Conservation (phyloP, 2,113 vertebrate genomes). For the Podiceps cristatus region DNA sequence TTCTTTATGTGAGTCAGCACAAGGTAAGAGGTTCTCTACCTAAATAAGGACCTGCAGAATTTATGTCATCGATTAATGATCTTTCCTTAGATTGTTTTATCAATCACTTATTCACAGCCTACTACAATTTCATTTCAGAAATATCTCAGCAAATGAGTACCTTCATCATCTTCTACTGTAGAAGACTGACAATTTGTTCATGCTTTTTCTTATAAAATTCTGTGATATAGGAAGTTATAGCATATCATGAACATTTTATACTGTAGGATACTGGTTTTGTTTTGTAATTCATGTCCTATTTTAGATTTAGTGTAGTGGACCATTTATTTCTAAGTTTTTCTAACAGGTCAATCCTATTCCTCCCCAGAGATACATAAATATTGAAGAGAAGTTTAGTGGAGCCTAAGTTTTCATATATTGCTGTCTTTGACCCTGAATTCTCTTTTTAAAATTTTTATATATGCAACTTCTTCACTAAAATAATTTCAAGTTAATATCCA, state of each 20-base stretch:
- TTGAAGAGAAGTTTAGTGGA: neutral
- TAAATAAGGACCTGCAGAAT: neutral
- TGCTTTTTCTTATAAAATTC: neutral
- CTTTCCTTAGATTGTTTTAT: neutral
- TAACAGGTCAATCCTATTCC: neutral
- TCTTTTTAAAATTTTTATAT: neutral
- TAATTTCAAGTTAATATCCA: neutral
- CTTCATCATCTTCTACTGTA: neutral
- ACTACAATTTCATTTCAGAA: neutral
- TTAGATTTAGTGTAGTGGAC: neutral
- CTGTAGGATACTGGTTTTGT: neutral
- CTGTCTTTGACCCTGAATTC: neutral
- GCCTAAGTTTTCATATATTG: neutral
- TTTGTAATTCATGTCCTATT: neutral
- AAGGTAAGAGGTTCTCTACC: neutral
- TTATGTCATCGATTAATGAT: neutral
- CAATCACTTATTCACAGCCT: neutral
- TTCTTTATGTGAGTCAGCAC: neutral
- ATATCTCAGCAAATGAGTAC: neutral
- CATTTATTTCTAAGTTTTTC: neutral
- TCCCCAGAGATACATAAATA: neutral
- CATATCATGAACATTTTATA: neutral
- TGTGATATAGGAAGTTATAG: neutral
- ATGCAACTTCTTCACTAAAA: neutral
- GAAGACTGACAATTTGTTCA: neutral